Base-by-base conservation (phyloP, 2,797 vertebrate species). In the Lepilemur septentrionalis region DNA sequence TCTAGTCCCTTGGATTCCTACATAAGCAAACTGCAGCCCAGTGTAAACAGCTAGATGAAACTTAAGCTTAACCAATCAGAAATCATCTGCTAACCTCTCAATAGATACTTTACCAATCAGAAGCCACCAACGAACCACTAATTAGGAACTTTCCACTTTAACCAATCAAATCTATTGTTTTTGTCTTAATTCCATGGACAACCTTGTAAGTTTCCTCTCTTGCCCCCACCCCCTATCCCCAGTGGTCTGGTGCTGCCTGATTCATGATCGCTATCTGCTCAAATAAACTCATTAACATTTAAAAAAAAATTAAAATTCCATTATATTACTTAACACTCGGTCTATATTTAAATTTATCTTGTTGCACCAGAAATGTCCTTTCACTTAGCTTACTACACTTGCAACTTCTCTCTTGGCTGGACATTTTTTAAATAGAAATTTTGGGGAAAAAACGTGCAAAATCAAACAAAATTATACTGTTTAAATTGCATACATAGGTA, bases 221-320 rank as follows among this genome's bases (percentile, higher is more conserved):
- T 89, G 28, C 13, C 30, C 32, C 38, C 18, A 52, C 38, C 35
- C 46, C 38, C 32, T 9, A 32, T 17, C 20, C 32, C 18, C 85
- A 57, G 25, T 50, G n/a, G 38, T 48, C 38, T 65, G 7, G 3
- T 67, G n/a, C 48, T 85, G 12, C n/a, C 20, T 6, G 41, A 43
- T n/a, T 59, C 41, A n/a, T 41, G 18, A 50, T 86, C 22, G 59
- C 30, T n/a, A 9, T 80, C 57, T 81, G 38, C 12, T 86, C 32
- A 50, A 72, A 79, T 25, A 52, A 63, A 55, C 9, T 55, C 28
- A 14, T 63, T 23, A 79, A 80, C 84, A 30, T 67, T 79, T 65
- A n/a, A n/a, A n/a, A 85, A 94, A 78, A 92, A 86, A 92, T 61
- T 93, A 63, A 85, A 96, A 78, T 73, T 67, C 46, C 46, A 81